A percentile compares a stretch with the other conserved stretches of the same genome.
Evolutionary conservation across 37 sponge, comb jelly and placozoan species (phyloP).

Genomic region (Mnemiopsis leidyi): DNA sequence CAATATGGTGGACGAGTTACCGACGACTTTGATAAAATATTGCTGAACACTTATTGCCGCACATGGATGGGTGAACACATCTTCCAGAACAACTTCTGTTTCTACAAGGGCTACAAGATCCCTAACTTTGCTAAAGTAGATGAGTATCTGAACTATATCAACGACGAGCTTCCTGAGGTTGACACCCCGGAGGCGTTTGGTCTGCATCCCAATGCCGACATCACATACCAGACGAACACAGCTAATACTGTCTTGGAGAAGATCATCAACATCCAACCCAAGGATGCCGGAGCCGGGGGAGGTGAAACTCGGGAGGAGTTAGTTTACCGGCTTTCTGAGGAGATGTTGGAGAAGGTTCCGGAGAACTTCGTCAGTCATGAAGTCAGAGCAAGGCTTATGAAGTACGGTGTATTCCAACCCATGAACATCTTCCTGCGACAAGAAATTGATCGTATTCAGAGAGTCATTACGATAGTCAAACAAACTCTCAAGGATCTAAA

Average conservation of each 20-base stretch:
- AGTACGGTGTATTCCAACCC: constrained; percentile 92
- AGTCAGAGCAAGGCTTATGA: constrained; percentile 83
- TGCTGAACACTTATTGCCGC: constrained; percentile 90
- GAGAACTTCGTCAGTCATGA: constrained; percentile 91
- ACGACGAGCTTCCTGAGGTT: constrained; percentile 79
- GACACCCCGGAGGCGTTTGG: constrained; percentile 99
- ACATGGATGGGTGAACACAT: constrained; percentile 94
- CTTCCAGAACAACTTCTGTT: constrained; percentile 85
- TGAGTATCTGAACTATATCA: constrained; percentile 89
- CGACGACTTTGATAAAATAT: constrained; percentile 92
- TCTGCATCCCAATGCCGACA: constrained; percentile 98
- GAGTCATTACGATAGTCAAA: constrained; percentile 84
- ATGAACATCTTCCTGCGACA: constrained; percentile 99
- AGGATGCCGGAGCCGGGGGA: constrained; percentile 92
- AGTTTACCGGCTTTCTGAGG: constrained; percentile 88
- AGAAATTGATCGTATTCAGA: constrained; percentile 99
- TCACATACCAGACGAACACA: constrained; percentile 73
- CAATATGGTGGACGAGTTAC: constrained; percentile 98
- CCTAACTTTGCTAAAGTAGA: constrained; percentile 78
- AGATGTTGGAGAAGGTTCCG: constrained; percentile 95
- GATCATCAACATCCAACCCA: constrained; percentile 97
- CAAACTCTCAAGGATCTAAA: constrained; percentile 91
- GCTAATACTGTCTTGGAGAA: constrained; percentile 76
- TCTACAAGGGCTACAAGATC: constrained; percentile 95
- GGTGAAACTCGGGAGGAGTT: constrained; percentile 98